These are phyloP conservation scores for Istiophorus platypterus DNA, from an alignment of 2,113 vertebrate genomes.

Conservation along the genomic window DNA sequence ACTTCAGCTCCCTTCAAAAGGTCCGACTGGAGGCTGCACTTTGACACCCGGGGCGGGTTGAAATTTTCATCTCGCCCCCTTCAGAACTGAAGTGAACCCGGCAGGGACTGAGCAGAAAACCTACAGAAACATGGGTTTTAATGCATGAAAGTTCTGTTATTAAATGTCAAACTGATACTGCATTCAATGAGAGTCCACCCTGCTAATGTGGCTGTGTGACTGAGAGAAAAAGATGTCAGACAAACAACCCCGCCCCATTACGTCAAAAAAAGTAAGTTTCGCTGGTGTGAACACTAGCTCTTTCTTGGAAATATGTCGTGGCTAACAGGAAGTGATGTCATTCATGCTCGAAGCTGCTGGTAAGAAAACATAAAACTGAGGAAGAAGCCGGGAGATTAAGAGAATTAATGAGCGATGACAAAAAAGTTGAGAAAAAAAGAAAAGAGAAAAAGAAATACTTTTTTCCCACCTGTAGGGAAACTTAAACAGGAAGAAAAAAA, in stretches of 20 bases:
- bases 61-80: no score
- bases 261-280: not conserved
- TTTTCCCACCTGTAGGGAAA: not conserved
- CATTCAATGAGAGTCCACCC: not conserved
- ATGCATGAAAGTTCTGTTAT: no score
- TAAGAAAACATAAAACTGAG: no score
- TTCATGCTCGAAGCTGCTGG: conserved; percentile 28
- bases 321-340: conserved; percentile 17
- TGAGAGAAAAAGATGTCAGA: not conserved
- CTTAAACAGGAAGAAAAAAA: not conserved
- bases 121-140: not conserved
- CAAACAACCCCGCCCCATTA: not conserved
- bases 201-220: not conserved
- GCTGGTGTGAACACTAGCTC: not conserved
- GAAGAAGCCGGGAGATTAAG: not conserved
- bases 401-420: not conserved
- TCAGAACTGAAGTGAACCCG: no score
- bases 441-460: no score
- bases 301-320: conserved; percentile 11
- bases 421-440: no score
- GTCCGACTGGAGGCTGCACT: no score
- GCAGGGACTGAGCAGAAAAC: not conserved
- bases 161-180: no score
- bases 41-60: no score
- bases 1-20: not conserved